phyloP scores from a whole-genome alignment of 2,888 invertebrate species.

The Fragum sueziense region DNA sequence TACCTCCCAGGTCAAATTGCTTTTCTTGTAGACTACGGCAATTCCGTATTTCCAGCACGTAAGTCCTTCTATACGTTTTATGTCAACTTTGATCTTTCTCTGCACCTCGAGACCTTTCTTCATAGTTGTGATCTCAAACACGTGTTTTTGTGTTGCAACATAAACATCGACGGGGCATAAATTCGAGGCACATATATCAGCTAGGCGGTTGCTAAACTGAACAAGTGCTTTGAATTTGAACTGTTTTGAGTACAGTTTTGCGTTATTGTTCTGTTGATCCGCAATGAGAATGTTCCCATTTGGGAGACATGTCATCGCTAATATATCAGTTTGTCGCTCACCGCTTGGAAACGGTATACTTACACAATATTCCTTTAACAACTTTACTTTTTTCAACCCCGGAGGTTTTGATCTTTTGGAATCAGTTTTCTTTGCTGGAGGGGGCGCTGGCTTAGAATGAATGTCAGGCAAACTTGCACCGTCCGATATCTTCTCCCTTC shows the following conservation, averaged over 20 bases:
- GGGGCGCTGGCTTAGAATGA: not conserved
- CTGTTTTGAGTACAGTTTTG: conserved; percentile 36
- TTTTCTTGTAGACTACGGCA: conserved; percentile 39
- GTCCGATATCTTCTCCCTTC: conserved; percentile 9
- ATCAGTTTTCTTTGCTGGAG: not conserved
- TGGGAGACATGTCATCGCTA: conserved; percentile 28
- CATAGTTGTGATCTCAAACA: conserved; percentile 41
- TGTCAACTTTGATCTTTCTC: conserved; percentile 46
- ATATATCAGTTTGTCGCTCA: conserved; percentile 34
- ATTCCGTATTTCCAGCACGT: conserved; percentile 49
- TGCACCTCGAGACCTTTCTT: conserved; percentile 35
- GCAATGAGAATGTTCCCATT: conserved; percentile 37
- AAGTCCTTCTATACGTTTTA: conserved; percentile 55
- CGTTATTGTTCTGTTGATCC: conserved; percentile 48
- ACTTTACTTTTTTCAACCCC: conserved; percentile 23
- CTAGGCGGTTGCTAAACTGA: conserved; percentile 42
- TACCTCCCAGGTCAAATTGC: conserved; percentile 47
- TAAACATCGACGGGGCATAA: conserved; percentile 47
- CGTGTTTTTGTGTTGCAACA: conserved; percentile 41
- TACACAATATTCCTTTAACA: conserved; percentile 32
- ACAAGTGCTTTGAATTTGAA: conserved; percentile 42
- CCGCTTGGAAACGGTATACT: conserved; percentile 44
- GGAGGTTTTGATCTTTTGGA: not conserved
- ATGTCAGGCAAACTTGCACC: conserved; percentile 31
- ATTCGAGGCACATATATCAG: conserved; percentile 44